Evolutionary conservation across 1,140 invertebrate genomes (phyloP).

Genomic region (Sycophila sp.): DNA sequence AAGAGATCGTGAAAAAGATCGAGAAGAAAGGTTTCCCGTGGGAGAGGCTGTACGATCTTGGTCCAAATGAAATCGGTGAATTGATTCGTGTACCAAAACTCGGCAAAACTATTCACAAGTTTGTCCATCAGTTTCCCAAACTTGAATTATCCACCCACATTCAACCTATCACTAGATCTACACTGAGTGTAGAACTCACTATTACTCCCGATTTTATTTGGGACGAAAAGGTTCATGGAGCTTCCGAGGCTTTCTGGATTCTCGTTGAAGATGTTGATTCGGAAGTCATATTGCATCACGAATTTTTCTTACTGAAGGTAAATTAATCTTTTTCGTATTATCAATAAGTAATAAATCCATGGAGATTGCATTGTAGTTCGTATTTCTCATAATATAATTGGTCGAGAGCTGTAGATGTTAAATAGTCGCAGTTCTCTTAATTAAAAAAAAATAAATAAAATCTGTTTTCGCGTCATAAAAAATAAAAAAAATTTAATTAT

Average conservation of each 20-base stretch:
- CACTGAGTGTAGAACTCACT: constrained; percentile 93
- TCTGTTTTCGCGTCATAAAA: too few relatives aligned
- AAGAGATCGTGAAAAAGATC: constrained; percentile 97
- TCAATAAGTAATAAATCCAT: too few relatives aligned
- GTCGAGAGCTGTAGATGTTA: too few relatives aligned
- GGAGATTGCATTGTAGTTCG: too few relatives aligned
- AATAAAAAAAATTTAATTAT: too few relatives aligned
- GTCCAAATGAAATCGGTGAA: constrained; percentile 97
- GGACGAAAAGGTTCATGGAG: constrained; percentile 97
- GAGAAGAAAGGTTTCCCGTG: constrained; percentile 98
- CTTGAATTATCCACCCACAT: constrained; percentile 95
- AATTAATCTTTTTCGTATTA: background rate
- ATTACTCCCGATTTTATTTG: constrained; percentile 99
- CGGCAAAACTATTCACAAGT: constrained; percentile 97
- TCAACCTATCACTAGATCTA: constrained; percentile 96
- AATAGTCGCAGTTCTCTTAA: too few relatives aligned
- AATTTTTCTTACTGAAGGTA: constrained; percentile 94
- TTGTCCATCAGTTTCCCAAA: constrained; percentile 97
- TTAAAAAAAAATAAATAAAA: too few relatives aligned
- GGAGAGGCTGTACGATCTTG: constrained; percentile 95
- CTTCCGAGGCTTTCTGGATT: constrained; percentile 99
- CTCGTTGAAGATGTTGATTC: constrained; percentile 98
- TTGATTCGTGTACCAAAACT: constrained; percentile 94
- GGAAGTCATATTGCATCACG: constrained; percentile 95
- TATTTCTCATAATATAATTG: too few relatives aligned